phyloP scores from a whole-genome alignment of 2,113 vertebrate genomes.

The Atherinomorus stipes region DNA sequence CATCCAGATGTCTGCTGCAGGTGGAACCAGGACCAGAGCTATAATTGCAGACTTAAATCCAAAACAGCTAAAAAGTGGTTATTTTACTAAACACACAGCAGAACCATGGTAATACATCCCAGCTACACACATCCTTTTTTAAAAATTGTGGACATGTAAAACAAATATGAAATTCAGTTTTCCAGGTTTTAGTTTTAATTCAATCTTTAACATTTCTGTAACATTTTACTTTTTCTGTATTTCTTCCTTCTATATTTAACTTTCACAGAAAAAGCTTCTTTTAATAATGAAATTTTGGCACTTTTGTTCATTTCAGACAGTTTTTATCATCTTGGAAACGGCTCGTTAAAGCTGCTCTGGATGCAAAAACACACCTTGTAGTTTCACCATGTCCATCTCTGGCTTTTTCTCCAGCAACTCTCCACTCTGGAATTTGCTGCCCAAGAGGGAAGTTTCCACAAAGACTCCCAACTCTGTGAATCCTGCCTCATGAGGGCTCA shows the following conservation, averaged over 20 bases:
- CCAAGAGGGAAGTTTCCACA: conserved; percentile 58
- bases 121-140: too few species aligned
- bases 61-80: too few species aligned
- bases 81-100: too few species aligned
- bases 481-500: conserved; percentile 69
- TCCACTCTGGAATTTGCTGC: conserved; percentile 57
- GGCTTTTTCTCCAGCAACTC: conserved; percentile 47
- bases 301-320: background rate
- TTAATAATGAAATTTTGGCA: background rate
- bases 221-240: too few species aligned
- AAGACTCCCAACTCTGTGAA: conserved; percentile 70
- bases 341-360: background rate
- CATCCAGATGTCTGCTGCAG: too few species aligned
- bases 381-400: conserved; percentile 70
- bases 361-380: conserved; percentile 57
- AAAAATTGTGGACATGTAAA: too few species aligned
- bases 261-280: background rate
- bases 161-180: too few species aligned
- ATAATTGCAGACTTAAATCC: too few species aligned
- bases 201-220: background rate
- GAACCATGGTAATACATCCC: too few species aligned
- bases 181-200: too few species aligned
- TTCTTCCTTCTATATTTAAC: too few species aligned
- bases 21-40: too few species aligned
- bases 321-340: background rate